phyloP scores from a whole-genome alignment of 2,797 vertebrate species.

The Merluccius polli region DNA sequence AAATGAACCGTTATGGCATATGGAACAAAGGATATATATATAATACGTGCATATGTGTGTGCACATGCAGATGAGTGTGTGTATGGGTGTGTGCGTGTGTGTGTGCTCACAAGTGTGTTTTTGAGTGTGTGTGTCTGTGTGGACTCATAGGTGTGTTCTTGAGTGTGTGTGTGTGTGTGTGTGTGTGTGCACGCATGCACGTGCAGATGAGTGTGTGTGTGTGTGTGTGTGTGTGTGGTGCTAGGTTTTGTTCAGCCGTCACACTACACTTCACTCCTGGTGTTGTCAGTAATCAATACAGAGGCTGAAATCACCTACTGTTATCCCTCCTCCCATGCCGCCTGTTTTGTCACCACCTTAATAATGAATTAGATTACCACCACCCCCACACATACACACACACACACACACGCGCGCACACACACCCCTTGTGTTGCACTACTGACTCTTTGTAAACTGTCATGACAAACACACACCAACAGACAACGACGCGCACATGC shows the following conservation, averaged over 20 bases:
- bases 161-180: conserved; percentile 23
- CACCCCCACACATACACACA: neutral
- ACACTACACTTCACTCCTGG: conserved; percentile 92
- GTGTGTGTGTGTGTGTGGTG: conserved; percentile 64
- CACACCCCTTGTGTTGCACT: conserved; percentile 55
- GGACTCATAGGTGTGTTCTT: conserved; percentile 48
- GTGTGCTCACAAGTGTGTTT: neutral
- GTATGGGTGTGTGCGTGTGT: neutral
- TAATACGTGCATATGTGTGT: neutral
- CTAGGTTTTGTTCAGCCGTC: conserved; percentile 82
- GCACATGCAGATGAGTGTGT: neutral
- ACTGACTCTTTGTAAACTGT: conserved; percentile 55
- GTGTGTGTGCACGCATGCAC: conserved; percentile 38
- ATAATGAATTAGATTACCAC: conserved; percentile 84
- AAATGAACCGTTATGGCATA: neutral
- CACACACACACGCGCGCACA: neutral
- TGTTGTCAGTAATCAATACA: conserved; percentile 98
- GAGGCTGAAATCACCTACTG: conserved; percentile 91
- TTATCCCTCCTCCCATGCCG: conserved; percentile 86
- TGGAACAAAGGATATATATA: neutral
- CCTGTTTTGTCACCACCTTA: conserved; percentile 97
- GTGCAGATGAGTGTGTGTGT: conserved; percentile 24
- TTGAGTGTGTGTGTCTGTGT: neutral
- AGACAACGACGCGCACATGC: conserved; percentile 44
- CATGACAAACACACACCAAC: conserved; percentile 28